A percentile compares a stretch with the other conserved stretches of the same genome.
phyloP scores from a whole-genome alignment of 2,113 vertebrate genomes.

The Sisor rabdophorus region DNA sequence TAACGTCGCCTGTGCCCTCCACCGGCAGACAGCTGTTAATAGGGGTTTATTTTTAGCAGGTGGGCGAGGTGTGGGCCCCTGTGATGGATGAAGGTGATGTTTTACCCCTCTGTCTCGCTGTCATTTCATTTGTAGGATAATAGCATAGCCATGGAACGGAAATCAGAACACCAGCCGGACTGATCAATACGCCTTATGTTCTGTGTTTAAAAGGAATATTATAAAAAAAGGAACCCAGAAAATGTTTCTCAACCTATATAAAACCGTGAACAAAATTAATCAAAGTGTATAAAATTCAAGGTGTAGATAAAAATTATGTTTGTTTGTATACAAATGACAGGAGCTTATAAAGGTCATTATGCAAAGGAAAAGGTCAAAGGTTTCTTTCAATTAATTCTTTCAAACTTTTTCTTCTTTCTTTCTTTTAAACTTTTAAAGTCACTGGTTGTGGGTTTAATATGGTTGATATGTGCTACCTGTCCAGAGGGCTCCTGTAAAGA shows the following conservation, averaged over 20 bases:
- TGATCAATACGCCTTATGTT: not conserved
- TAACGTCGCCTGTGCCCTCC: constrained; percentile 27
- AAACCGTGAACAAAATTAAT: too few relatives aligned
- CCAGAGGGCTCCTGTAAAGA: too few relatives aligned
- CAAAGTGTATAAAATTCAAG: too few relatives aligned
- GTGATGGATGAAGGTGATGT: constrained; percentile 69
- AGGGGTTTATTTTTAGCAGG: constrained; percentile 71
- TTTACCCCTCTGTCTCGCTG: constrained; percentile 56
- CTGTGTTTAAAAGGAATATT: not conserved
- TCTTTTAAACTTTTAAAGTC: not conserved
- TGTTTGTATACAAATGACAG: not conserved
- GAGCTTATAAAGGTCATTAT: not conserved
- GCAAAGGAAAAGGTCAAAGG: not conserved
- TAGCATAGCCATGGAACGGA: constrained; percentile 5
- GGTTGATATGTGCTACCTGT: too few relatives aligned
- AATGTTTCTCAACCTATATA: too few relatives aligned
- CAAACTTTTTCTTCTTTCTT: not conserved
- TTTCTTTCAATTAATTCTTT: not conserved
- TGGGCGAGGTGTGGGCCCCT: constrained; percentile 56
- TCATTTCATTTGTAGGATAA: not conserved
- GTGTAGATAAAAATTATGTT: too few relatives aligned
- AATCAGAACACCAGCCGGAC: not conserved
- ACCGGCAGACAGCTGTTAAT: constrained; percentile 63
- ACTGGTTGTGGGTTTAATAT: too few relatives aligned
- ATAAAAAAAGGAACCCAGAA: not conserved